Evolutionary conservation across 2,113 vertebrate genomes (phyloP), one percentile per base, ranked within the genome.

Genomic region (Chunga burmeisteri): DNA sequence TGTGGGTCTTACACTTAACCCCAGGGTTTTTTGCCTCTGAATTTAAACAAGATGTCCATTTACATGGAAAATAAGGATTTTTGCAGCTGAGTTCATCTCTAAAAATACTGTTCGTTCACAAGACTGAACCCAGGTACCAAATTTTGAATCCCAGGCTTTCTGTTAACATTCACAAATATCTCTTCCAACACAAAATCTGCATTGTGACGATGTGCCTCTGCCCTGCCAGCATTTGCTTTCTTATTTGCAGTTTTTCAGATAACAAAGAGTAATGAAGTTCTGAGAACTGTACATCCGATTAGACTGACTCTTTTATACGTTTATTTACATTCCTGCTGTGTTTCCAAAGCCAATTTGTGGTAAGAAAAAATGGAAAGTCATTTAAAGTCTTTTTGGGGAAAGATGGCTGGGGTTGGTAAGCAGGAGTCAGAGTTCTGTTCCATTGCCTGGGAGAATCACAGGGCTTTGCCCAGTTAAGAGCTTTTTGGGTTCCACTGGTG

Each of bases 1-100:
- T 77, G 95, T 55, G 74, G 86, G 62, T 62, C 83, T 94, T 94
- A 79, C 66, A 68, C 89, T 92, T 96, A 95, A 94, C 89, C 84
- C 49, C 58, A 27, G 38, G 32, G 6, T 1, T 77, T 92, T 83
- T 89, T 87, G 30, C 40, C 16, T 80, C 66, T 87, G 93, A 91
- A 94, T 95, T 96, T 88, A 70, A 93, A 94, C 81, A 94, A 96
- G 74, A 70, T 86, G 78, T 73, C 42, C 65, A 73, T 91, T 95
- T 95, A 77, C 78, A 83, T 52, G 82, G 89, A 93, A 87, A 90
- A 81, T 38, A 70, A 66, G 56, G 40, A 29, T 74, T 71, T 88
- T 90, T 89, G 38, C 79, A 77, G 32, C 22, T 30, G 71, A 95
- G 59, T 53, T 95, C 0, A 16, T 68, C 87, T 89, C 78, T 73